phyloP scores from a whole-genome alignment of 2,888 invertebrate species.

The Melieria crassipennis region DNA sequence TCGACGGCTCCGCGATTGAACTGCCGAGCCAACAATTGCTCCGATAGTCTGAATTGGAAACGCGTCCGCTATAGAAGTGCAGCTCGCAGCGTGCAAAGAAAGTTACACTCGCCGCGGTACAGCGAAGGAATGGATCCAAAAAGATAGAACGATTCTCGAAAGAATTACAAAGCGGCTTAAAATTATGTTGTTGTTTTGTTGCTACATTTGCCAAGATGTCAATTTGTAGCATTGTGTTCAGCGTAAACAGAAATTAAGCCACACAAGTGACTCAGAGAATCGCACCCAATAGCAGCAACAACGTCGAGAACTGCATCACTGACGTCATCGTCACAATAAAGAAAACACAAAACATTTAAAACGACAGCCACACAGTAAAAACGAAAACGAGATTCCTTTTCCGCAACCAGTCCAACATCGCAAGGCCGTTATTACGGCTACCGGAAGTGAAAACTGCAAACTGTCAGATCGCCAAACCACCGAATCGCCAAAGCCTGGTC shows the following conservation, averaged over 20 bases:
- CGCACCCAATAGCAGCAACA: background rate
- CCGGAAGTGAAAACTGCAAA: too few relatives aligned
- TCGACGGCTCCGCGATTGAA: too few relatives aligned
- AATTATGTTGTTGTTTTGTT: too few relatives aligned
- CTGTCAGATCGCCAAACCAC: too few relatives aligned
- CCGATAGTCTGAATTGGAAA: background rate
- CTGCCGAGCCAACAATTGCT: too few relatives aligned
- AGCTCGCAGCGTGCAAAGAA: conserved; percentile 11
- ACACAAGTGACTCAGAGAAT: conserved; percentile 6
- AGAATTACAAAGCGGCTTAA: too few relatives aligned
- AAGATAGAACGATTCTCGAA: too few relatives aligned
- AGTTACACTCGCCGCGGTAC: conserved; percentile 30
- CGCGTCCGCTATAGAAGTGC: conserved; percentile 29
- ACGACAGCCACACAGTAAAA: conserved; percentile 5
- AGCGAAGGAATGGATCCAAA: too few relatives aligned
- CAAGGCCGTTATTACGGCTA: background rate
- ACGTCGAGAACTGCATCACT: conserved; percentile 9
- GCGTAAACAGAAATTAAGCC: conserved; percentile 16
- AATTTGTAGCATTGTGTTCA: too few relatives aligned
- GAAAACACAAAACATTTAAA: conserved; percentile 16
- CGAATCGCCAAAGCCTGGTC: too few relatives aligned
- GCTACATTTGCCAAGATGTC: too few relatives aligned
- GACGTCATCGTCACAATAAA: conserved; percentile 28
- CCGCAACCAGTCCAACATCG: background rate
- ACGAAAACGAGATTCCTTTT: conserved; percentile 13